These are phyloP conservation scores for Lasioglossum oenotherae DNA, from an alignment of 2,888 invertebrate genomes.

Conservation along the genomic window DNA sequence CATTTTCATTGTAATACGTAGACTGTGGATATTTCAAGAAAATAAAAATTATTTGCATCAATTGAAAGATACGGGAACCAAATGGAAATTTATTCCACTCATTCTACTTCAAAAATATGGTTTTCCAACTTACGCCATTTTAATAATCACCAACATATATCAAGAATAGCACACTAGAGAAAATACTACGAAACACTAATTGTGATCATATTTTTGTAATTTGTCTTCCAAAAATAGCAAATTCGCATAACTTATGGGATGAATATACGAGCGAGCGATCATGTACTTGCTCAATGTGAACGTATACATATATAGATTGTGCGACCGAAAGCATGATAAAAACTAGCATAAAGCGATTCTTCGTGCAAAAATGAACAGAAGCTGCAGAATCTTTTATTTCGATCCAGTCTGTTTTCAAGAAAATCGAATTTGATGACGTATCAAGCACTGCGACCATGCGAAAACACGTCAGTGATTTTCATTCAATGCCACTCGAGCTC, in stretches of 20 bases:
- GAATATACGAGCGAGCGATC: too few relatives aligned
- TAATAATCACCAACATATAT: too few relatives aligned
- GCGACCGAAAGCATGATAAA: not conserved
- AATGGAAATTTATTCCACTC: too few relatives aligned
- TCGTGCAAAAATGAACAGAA: not conserved
- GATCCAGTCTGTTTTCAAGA: not conserved
- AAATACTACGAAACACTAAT: not conserved
- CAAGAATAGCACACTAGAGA: not conserved
- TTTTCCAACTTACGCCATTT: not conserved
- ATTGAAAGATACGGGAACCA: not conserved
- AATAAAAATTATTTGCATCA: not conserved
- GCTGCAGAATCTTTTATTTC: not conserved
- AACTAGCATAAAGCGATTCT: not conserved
- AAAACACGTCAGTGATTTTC: not conserved
- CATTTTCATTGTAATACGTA: not conserved
- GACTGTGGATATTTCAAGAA: not conserved
- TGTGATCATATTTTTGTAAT: not conserved
- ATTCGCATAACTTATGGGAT: not conserved
- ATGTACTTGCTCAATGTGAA: conserved; percentile 40
- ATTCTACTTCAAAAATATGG: not conserved
- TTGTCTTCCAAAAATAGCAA: not conserved
- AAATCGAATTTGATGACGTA: not conserved
- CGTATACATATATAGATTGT: not conserved
- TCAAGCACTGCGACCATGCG: not conserved
- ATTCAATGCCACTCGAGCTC: not conserved